Evolutionary conservation across 2,113 vertebrate species (phyloP), one percentile per base, ranked within the genome.

Genomic region (Pedetes capensis): DNA sequence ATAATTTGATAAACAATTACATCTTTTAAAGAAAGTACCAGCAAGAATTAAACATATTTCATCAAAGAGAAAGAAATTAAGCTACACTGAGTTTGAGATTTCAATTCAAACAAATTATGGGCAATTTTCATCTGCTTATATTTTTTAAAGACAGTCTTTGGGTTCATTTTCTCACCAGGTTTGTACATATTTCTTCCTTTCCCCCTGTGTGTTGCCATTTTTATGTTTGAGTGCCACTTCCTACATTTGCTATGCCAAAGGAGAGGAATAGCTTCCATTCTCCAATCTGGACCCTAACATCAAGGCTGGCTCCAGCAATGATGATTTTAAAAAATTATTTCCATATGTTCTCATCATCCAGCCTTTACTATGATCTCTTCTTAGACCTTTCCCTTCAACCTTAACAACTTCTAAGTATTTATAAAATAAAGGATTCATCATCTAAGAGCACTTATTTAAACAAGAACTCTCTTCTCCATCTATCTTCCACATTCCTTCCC

Each of bases 101-200:
- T 74, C 44, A 89, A 34, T 95, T 95, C 74, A 94, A 96, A 95
- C 32, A 83, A 92, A 95, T 94, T 93, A 95, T 75, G 42, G 53
- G n/a, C 42, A 95, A 82, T 94, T 91, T 96, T 86, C 74, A n/a
- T 86, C n/a, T 3, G 0, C 20, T 57, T 80, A 80, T 49, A 86
- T 79, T 44, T 91, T 85, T 49, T 51, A 37, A 71, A 88, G 37
- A 93, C 34, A 55, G 9, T 69, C 74, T 69, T 93, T 82, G 66
- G 42, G 18, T 8, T 87, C 61, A 94, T 95, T 96, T 93, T 91
- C 81, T 88, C 47, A 63, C 55, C 34, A 84, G 59, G 55, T 72
- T 91, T 88, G 90, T 49, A 87, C 39, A 95, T 74, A 91, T 75
- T 91, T 25, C 22, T 92, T 74, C 13, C 44, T 88, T 91, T 93